Base-by-base conservation (phyloP, 2,888 invertebrate species). In the Acleris sparsana region DNA sequence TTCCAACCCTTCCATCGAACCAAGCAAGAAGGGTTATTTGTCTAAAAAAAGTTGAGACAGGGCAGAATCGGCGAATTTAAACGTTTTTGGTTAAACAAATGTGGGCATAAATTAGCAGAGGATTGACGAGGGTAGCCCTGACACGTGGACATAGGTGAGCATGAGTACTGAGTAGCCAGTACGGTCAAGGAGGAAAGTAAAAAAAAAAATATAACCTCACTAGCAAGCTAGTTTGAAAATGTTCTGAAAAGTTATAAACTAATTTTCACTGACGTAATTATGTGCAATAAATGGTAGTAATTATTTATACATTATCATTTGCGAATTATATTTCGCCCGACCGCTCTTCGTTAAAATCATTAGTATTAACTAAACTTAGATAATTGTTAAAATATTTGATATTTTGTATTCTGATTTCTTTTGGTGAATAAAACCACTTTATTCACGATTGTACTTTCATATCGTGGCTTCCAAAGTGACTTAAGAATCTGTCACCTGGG, bases 61-160 rank as follows among this genome's bases (percentile, higher is more conserved):
- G 77, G 77, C 80, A 76, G 87, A 89, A 90, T 89, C 85, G 85
- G 79, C 66, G 76, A 73, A 77, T 80, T 82, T 83, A 85, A 87
- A 87, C 83, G 88, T 86, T 89, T 88, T 88, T 82, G 87, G 91
- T 86, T 82, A 86, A 88, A 87, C 86, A 89, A 88, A 89, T 84
- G 83, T 74, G 84, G 80, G 78, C 77, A 89, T 91, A 91, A 92
- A 91, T 91, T 90, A 90, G 76, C 82, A 70, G 77, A 69, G 75
- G 85, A 89, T 84, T 91, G 92, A 91, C 88, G 82, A 85, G 91
- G 92, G 92, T 92, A 70, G 44, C 73, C 68, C 67, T 76, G 83
- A 82, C 84, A 82, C 71, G 78, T 74, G 77, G 79, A 83, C 78
- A 75, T 70, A 76, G 73, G 77, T 75, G 73, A 59, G 68, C 5